Base-by-base conservation (phyloP, 2,888 invertebrate genomes). In the Hylaea fasciaria region DNA sequence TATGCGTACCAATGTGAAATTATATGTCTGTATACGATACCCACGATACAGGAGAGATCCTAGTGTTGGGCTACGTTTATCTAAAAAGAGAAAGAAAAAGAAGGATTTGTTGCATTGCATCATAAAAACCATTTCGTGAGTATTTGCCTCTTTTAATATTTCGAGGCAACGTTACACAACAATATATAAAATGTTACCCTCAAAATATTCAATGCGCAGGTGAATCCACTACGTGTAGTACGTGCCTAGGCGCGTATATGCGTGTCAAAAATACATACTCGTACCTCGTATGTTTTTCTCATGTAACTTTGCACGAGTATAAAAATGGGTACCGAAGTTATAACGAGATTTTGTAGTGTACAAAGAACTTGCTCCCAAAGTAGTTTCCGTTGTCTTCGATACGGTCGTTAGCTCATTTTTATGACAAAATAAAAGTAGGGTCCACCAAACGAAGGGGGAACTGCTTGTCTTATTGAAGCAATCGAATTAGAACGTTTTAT, bases 361-460 rank as follows among this genome's bases (percentile, higher is more conserved):
- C 57, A 55, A 61, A 68, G 57, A 69, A 63, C 52, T 66, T 63
- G 50, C 35, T 45, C 48, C 37, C 49, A 59, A 64, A 63, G 41
- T 60, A 62, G 59, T 68, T 61, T 57, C 45, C 54, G 57, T 61
- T 65, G 65, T 68, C 49, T 65, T 32, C 55, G 37, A 52, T 62
- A 66, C 54, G 62, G 60, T 54, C 63, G 64, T 66, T 68, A 60
- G 53, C 45, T 55, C 63, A 60, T 66, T 67, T 68, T 69, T 69
- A 68, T 67, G 62, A 50, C 57, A 46, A 54, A 59, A 69, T 66
- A 69, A 69, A 65, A 64, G 54, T 63, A 59, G 56, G 41, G 57
- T 59, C 57, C 62, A 29, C 47, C 49, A 53, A 54, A 51, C 7
- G 39, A n/a, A 7, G 39, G 51, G 17, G 54, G 46, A 53, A 57